Conservation (phyloP, 2,888 invertebrate genomes). For the Clepsis dumicolana region DNA sequence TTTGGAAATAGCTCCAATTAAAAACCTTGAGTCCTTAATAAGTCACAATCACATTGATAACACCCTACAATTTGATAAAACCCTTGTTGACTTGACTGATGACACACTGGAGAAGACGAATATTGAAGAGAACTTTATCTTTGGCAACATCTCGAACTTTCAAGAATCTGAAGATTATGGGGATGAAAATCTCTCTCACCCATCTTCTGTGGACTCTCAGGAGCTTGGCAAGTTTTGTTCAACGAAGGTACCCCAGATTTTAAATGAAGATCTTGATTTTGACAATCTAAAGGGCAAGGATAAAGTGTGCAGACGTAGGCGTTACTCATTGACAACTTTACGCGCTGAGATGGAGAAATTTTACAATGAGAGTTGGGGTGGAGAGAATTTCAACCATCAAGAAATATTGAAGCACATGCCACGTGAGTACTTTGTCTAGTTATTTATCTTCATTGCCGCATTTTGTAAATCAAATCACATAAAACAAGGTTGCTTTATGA, state of each 20-base stretch:
- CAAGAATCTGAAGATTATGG: conserved; percentile 60
- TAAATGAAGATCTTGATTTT: conserved; percentile 78
- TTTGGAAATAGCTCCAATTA: conserved; percentile 46
- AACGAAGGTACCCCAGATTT: conserved; percentile 76
- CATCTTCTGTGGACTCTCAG: conserved; percentile 12
- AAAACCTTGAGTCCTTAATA: conserved; percentile 46
- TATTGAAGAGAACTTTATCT: conserved; percentile 73
- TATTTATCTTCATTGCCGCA: too few species aligned
- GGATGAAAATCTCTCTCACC: conserved; percentile 49
- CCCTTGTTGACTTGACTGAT: conserved; percentile 66
- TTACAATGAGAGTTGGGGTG: conserved; percentile 89
- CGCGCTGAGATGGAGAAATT: conserved; percentile 87
- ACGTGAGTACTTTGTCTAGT: conserved; percentile 75
- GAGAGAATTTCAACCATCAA: conserved; percentile 87
- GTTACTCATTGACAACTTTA: conserved; percentile 73
- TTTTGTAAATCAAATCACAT: too few species aligned
- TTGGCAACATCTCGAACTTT: conserved; percentile 77
- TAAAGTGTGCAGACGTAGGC: conserved; percentile 64
- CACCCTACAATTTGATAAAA: conserved; percentile 45
- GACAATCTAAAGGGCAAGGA: conserved; percentile 77
- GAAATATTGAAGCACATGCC: conserved; percentile 88
- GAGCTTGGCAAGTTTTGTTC: conserved; percentile 69
- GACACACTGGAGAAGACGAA: conserved; percentile 50
- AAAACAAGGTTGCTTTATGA: too few species aligned
- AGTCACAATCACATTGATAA: conserved; percentile 47